phyloP scores from a whole-genome alignment of 2,888 invertebrate genomes.

The Aphodius granarius region DNA sequence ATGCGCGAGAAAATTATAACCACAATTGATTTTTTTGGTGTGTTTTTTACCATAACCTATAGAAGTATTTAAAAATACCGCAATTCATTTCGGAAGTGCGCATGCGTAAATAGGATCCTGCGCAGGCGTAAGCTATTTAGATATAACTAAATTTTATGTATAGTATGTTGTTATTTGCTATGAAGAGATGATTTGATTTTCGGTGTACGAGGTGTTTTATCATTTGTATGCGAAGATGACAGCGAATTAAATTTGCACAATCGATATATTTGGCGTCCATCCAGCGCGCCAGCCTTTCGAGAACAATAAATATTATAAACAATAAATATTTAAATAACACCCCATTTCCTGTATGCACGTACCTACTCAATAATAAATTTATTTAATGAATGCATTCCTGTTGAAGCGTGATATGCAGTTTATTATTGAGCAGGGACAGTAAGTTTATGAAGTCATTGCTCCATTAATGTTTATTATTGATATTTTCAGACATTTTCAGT shows the following conservation, averaged over 20 bases:
- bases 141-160: no score
- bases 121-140: no score
- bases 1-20: no score
- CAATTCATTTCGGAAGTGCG: no score
- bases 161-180: no score
- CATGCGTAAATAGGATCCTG: no score
- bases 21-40: no score
- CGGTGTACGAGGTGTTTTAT: neutral
- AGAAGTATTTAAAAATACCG: no score
- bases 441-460: neutral
- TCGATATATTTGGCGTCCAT: neutral
- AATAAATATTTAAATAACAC: slow-evolving; percentile 18
- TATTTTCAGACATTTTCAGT: no score
- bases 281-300: neutral
- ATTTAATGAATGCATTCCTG: neutral
- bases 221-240: neutral
- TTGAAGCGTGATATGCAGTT: neutral
- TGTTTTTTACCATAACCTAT: no score
- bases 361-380: neutral
- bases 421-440: neutral
- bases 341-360: slow-evolving; percentile 20
- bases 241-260: neutral
- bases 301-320: slow-evolving; percentile 20
- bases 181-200: neutral
- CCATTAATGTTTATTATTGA: neutral